phyloP scores from a whole-genome alignment of 2,113 vertebrate species.

The Eleginops maclovinus region DNA sequence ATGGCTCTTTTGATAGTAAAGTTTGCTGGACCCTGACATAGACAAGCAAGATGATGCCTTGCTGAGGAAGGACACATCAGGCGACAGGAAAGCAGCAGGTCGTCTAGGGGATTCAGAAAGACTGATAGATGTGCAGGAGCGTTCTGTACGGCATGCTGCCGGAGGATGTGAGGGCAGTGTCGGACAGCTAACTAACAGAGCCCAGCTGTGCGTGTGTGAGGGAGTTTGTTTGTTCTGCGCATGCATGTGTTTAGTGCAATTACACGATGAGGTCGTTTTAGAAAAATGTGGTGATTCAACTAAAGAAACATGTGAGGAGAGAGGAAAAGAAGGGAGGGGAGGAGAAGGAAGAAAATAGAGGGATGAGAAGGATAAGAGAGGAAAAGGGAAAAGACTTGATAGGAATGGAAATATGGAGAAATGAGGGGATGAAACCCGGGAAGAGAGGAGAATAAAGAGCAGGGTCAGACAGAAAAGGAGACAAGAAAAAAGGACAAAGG shows the following conservation, averaged over 20 bases:
- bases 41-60: too few species aligned
- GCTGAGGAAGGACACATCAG: too few species aligned
- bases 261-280: conserved; percentile 39
- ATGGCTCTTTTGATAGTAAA: too few species aligned
- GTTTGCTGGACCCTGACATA: too few species aligned
- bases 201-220: conserved; percentile 21
- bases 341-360: not conserved
- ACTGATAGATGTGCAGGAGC: too few species aligned
- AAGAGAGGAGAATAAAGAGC: too few species aligned
- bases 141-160: too few species aligned
- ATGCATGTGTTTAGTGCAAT: conserved; percentile 15
- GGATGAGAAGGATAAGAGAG: not conserved
- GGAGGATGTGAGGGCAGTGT: too few species aligned
- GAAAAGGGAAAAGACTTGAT: not conserved
- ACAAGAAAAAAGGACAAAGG: too few species aligned
- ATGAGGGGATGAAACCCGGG: not conserved
- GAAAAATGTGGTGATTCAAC: conserved; percentile 65
- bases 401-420: not conserved
- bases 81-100: too few species aligned
- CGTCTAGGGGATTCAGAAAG: too few species aligned
- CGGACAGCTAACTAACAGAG: too few species aligned
- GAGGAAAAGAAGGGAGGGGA: not conserved
- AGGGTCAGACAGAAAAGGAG: not conserved
- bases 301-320: conserved; percentile 31
- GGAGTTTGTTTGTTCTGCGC: conserved; percentile 1